These are phyloP conservation scores for Onychomys leucogaster DNA, from an alignment of 2,797 vertebrate species.

Conservation along the genomic window DNA sequence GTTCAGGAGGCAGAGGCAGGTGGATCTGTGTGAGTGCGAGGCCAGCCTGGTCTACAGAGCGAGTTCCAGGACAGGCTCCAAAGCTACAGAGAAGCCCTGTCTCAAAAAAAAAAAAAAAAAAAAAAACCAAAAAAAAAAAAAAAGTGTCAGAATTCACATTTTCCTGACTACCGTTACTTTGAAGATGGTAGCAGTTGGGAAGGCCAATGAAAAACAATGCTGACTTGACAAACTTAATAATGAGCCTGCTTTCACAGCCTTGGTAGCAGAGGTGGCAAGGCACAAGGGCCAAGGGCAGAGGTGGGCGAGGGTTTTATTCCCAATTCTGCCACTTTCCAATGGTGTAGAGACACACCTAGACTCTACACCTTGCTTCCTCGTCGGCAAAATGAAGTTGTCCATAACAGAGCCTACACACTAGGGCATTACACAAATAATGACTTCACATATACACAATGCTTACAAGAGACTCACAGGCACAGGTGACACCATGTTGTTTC, in stretches of 20 bases:
- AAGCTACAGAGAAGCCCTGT: too few relatives aligned
- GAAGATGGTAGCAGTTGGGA: background rate
- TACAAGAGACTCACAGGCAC: background rate
- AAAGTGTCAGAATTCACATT: background rate
- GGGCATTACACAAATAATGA: background rate
- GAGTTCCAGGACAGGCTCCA: too few relatives aligned
- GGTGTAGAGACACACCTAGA: background rate
- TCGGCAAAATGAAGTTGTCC: constrained; percentile 33
- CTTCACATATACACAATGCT: background rate
- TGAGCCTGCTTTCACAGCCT: background rate
- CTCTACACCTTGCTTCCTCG: background rate
- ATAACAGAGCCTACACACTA: background rate
- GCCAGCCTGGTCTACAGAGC: too few relatives aligned
- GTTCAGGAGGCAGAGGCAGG: too few relatives aligned
- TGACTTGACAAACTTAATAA: background rate
- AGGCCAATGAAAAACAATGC: background rate
- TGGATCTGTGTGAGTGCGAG: too few relatives aligned
- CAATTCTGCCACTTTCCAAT: background rate
- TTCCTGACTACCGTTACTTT: constrained; percentile 44
- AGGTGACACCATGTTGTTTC: background rate
- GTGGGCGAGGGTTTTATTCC: background rate
- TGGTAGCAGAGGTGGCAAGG: accelerated
- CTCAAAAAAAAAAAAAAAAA: too few relatives aligned
- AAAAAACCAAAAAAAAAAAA: too few relatives aligned
- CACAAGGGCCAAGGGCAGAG: background rate